Percentiles rank a stretch among this genome's conserved stretches.
These are phyloP conservation scores for Tanytarsus gracilentus DNA, from an alignment of 2,888 invertebrate genomes.

Conservation along the genomic window DNA sequence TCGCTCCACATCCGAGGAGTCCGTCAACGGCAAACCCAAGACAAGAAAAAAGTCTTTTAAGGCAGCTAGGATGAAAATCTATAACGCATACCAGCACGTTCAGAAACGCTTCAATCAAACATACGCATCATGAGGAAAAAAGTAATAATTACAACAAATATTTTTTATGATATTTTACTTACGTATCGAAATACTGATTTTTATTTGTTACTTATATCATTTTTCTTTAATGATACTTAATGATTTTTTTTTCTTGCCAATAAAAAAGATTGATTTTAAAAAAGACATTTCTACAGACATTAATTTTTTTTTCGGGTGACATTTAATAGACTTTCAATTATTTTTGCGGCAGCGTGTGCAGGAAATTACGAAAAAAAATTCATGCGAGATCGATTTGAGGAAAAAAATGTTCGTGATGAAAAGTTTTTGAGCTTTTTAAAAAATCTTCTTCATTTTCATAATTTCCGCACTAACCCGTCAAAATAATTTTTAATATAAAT, in stretches of 20 bases:
- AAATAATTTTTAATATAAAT: background rate
- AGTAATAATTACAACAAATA: background rate
- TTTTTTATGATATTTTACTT: background rate
- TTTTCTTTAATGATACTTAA: background rate
- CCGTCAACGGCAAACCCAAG: conserved; percentile 37
- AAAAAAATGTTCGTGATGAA: too few relatives aligned
- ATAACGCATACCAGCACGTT: conserved; percentile 60
- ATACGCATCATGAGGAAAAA: conserved; percentile 46
- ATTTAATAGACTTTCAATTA: too few relatives aligned
- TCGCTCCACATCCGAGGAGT: conserved; percentile 36
- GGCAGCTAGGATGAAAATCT: conserved; percentile 45
- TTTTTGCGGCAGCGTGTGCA: too few relatives aligned
- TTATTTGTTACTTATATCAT: conserved; percentile 4
- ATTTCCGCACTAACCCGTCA: background rate
- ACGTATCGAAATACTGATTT: too few relatives aligned
- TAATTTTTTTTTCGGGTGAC: too few relatives aligned
- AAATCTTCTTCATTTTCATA: too few relatives aligned
- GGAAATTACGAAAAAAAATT: too few relatives aligned
- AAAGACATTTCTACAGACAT: too few relatives aligned
- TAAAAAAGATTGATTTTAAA: too few relatives aligned
- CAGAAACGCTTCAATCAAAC: conserved; percentile 63
- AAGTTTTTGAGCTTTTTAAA: too few relatives aligned
- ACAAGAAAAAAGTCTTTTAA: conserved; percentile 43
- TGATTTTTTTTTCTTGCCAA: background rate
- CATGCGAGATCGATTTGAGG: too few relatives aligned